Percentiles rank a stretch among this genome's conserved stretches.
Evolutionary conservation across 37 sponge, comb jelly and placozoan species (phyloP).

Genomic region (Chondrilla cf. caribensis): DNA sequence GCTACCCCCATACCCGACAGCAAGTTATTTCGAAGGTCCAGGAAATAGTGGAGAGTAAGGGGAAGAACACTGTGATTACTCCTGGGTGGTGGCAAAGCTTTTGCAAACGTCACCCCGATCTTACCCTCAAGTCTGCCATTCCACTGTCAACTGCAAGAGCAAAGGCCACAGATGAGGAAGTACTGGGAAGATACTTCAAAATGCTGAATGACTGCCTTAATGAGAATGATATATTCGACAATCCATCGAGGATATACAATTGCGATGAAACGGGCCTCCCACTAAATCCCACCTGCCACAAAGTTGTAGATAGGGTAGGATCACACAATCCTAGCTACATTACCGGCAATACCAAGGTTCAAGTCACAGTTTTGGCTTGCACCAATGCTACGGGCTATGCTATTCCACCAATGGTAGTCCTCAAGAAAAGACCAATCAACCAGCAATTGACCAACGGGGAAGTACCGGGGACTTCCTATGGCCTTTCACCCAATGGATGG

Average conservation of each 20-base stretch:
- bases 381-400: slow-evolving; percentile 35
- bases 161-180: slow-evolving; percentile 29
- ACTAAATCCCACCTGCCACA: slow-evolving; percentile 25
- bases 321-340: slow-evolving; percentile 19
- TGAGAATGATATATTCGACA: slow-evolving; percentile 37
- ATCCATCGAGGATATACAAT: slow-evolving; percentile 42
- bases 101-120: slow-evolving; percentile 34
- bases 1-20: slow-evolving; percentile 4
- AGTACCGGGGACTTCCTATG: slow-evolving; percentile 25
- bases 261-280: slow-evolving; percentile 54
- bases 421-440: neutral
- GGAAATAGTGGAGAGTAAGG: slow-evolving; percentile 13
- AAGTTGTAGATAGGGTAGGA: slow-evolving; percentile 11
- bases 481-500: slow-evolving; percentile 13
- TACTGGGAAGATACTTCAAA: slow-evolving; percentile 31
- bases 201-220: slow-evolving; percentile 33
- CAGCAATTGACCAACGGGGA: slow-evolving; percentile 3
- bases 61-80: slow-evolving; percentile 4
- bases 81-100: slow-evolving; percentile 38
- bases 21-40: slow-evolving; percentile 21
- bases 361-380: slow-evolving; percentile 43
- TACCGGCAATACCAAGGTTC: slow-evolving; percentile 5
- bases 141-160: slow-evolving; percentile 40
- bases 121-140: slow-evolving; percentile 25
- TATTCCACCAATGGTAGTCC: slow-evolving; percentile 33